Conservation (phyloP, 2,888 invertebrate species). For the Orthosia gothica region DNA sequence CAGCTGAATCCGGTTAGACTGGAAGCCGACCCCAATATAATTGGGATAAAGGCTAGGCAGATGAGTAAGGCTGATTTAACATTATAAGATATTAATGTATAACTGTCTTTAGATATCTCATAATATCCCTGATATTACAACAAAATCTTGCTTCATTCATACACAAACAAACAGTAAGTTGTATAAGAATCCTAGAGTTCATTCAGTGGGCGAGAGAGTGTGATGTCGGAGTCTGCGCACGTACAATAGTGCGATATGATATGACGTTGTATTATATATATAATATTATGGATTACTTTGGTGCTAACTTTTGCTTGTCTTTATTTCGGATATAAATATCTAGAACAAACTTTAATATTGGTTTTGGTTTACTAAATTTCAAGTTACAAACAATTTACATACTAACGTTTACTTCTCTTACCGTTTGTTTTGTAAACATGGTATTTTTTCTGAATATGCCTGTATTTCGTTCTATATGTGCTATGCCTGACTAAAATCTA, state of each 20-base stretch:
- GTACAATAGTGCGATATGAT: slow-evolving; percentile 28
- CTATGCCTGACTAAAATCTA: no score
- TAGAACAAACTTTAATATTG: neutral
- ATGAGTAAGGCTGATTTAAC: no score
- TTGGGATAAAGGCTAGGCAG: no score
- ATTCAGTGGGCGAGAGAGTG: neutral
- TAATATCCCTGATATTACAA: neutral
- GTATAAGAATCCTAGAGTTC: slow-evolving; percentile 4
- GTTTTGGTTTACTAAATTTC: neutral
- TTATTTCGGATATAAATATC: neutral
- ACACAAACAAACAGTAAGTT: slow-evolving; percentile 12
- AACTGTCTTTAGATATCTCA: no score
- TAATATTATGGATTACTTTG: slow-evolving; percentile 17
- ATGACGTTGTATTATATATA: neutral
- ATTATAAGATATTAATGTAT: no score
- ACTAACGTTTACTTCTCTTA: neutral
- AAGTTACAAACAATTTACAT: neutral
- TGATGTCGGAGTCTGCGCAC: slow-evolving; percentile 16
- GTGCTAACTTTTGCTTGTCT: slow-evolving; percentile 16
- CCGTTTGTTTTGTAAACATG: neutral
- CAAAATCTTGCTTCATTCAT: slow-evolving; percentile 22
- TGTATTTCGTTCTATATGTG: no score
- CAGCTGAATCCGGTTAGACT: no score
- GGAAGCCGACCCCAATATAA: no score
- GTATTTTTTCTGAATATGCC: no score